These are phyloP conservation scores for Mugil cephalus DNA, from an alignment of 2,113 vertebrate genomes.

Conservation along the genomic window DNA sequence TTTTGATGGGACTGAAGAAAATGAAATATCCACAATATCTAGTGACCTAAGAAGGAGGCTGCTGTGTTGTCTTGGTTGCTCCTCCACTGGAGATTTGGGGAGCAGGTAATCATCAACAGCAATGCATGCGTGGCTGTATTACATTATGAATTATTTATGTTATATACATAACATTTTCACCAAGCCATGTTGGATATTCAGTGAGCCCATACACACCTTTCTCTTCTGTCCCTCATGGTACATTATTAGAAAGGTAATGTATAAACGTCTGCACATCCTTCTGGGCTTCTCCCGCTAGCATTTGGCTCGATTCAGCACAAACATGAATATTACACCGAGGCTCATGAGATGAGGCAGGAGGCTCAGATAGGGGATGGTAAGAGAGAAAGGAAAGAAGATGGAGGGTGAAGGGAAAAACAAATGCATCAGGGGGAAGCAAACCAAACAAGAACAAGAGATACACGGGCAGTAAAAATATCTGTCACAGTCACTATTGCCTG, in stretches of 20 bases:
- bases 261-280: slow-evolving; percentile 40
- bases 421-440: slow-evolving; percentile 19
- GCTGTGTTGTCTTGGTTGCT: background rate
- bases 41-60: background rate
- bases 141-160: too few species aligned
- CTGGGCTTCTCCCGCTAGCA: slow-evolving; percentile 18
- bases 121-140: too few species aligned
- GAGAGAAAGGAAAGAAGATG: background rate
- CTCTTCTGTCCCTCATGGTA: slow-evolving; percentile 24
- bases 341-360: slow-evolving; percentile 18
- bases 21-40: too few species aligned
- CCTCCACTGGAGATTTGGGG: background rate
- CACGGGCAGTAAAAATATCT: slow-evolving; percentile 8
- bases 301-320: slow-evolving; percentile 23
- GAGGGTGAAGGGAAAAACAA: slow-evolving; percentile 12
- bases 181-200: slow-evolving; percentile 30
- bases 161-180: too few species aligned
- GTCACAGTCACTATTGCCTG: slow-evolving; percentile 18
- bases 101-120: background rate
- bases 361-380: slow-evolving; percentile 1
- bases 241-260: slow-evolving; percentile 46
- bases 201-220: slow-evolving; percentile 2
- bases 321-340: slow-evolving; percentile 69
- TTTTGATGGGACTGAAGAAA: too few species aligned
- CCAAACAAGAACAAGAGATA: slow-evolving; percentile 22